Evolutionary conservation across 35 echinoderm and acorn worm genomes (phyloP), one percentile per base, ranked within the genome.

Genomic region (Acanthaster planci): DNA sequence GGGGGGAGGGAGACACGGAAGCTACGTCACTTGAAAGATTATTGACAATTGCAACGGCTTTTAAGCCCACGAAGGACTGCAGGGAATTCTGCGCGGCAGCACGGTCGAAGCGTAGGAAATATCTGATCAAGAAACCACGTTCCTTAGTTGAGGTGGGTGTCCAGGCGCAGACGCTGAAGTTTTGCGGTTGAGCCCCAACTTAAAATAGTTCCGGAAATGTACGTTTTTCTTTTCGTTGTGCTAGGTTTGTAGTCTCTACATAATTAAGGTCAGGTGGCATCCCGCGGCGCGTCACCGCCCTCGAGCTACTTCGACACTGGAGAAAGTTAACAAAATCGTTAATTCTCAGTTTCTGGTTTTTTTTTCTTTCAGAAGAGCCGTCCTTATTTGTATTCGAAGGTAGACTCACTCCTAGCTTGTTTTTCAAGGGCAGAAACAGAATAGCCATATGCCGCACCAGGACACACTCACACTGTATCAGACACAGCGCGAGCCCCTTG

Each of bases 201-300:
- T 72, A 31, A 72, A 72, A 72, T 72, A 72, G 64, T 26, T 14
- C 64, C 64, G 64, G 64, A 72, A 72, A 72, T 72, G 30, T 72
- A 72, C 4, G 42, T 72, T 72, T 72, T 26, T 72, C 30, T 72
- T n/a, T n/a, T n/a, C n/a, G n/a, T n/a, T n/a, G n/a, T 19, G 34
- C 30, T 72, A 34, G 30, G 14, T 72, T 29, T 72, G 64, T 72
- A 34, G 14, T 26, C 8, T 12, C 4, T 47, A 12, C 42, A 12
- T 72, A 72, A 72, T 72, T 26, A 72, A 26, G 2, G 64, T 26
- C 64, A 14, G 64, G 34, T 26, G 23, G 30, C 64, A 26, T 72
- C 26, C 64, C 30, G 16, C 9, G 64, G 64, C 34, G 23, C 64
- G 64, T 1, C 0, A 10, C 18, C 64, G 64, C 64, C 64, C 64